Conservation (phyloP, 2,888 invertebrate species). For the Diarsia rubi region DNA sequence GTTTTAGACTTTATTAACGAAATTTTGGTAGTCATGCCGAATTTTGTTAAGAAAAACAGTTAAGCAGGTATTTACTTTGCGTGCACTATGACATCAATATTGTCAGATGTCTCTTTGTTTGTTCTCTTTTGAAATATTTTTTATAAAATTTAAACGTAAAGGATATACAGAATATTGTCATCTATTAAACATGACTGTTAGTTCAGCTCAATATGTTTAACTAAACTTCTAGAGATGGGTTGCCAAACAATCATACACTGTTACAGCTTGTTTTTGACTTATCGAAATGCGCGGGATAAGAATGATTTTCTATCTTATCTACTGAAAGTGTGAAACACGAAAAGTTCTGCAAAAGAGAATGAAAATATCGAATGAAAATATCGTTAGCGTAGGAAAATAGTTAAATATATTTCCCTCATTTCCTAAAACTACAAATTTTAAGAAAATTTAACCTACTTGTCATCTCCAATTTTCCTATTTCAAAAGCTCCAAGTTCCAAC, state of each 20-base stretch:
- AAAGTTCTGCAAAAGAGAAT: no score
- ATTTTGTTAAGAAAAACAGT: neutral
- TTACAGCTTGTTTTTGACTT: neutral
- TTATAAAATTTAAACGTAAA: neutral
- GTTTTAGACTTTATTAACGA: neutral
- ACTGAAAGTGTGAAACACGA: neutral
- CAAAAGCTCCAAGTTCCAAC: neutral
- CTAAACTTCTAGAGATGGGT: constrained; percentile 10
- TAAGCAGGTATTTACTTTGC: neutral
- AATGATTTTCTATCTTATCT: neutral
- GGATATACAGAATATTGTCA: neutral
- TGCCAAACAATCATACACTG: constrained; percentile 7
- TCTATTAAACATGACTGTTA: constrained; percentile 8
- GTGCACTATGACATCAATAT: neutral
- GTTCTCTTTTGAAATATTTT: no score
- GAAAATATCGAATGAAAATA: neutral
- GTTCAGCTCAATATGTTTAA: constrained; percentile 16
- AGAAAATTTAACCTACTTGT: no score
- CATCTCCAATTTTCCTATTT: neutral
- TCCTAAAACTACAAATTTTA: neutral
- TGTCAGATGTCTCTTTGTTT: no score
- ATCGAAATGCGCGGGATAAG: neutral
- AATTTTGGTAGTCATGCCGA: neutral
- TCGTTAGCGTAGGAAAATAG: neutral
- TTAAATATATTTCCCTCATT: neutral